These are phyloP conservation scores for Molossus alvarezi DNA, from an alignment of 2,797 vertebrate species.

Conservation along the genomic window DNA sequence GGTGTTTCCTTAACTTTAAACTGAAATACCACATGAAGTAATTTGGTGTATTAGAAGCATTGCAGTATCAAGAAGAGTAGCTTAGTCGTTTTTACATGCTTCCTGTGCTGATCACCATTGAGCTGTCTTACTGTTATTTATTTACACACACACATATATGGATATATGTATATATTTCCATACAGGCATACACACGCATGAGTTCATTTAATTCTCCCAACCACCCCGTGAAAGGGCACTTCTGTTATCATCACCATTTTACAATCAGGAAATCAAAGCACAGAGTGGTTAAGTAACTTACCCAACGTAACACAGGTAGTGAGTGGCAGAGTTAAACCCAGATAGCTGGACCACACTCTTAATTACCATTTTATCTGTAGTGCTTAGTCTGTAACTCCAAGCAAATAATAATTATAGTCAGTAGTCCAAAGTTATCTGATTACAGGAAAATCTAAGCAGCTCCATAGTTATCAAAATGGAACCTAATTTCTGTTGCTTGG, in stretches of 20 bases:
- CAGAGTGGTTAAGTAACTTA: neutral
- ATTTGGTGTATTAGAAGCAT: neutral
- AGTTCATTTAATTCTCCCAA: neutral
- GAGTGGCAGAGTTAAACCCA: neutral
- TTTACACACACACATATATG: neutral
- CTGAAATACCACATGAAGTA: neutral
- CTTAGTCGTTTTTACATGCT: neutral
- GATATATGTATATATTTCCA: neutral
- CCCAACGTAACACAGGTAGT: accelerated
- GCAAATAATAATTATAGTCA: neutral
- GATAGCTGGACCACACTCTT: neutral
- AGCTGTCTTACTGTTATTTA: neutral
- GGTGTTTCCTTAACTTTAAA: constrained; percentile 9
- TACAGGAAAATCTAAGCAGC: neutral
- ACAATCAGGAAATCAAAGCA: neutral
- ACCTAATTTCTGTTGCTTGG: neutral
- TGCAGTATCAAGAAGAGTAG: neutral
- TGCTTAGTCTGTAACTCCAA: neutral
- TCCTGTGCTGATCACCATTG: neutral
- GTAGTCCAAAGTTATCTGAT: neutral
- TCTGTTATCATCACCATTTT: neutral
- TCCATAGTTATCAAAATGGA: neutral
- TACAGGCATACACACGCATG: neutral
- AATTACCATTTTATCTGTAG: neutral
- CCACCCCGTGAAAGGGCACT: neutral